phyloP scores from a whole-genome alignment of 1,140 invertebrate species.

The Acromyrmex charruanus region DNA sequence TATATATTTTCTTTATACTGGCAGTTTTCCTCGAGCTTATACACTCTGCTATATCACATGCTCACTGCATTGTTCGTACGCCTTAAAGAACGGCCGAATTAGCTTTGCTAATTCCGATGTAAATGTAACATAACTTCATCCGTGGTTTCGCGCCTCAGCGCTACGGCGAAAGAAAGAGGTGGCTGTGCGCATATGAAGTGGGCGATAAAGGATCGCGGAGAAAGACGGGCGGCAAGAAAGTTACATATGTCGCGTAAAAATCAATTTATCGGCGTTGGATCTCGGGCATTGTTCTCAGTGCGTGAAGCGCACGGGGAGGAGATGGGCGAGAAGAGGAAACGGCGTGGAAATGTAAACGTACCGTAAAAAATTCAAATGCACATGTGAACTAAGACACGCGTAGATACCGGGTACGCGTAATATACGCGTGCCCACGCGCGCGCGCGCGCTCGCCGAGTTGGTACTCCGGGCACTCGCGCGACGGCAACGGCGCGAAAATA shows the following conservation, averaged over 20 bases:
- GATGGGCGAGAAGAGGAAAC: conserved; percentile 57
- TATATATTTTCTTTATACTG: not conserved
- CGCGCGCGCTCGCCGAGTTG: conserved; percentile 40
- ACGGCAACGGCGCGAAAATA: conserved; percentile 16
- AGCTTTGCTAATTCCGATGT: conserved; percentile 85
- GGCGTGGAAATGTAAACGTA: conserved; percentile 65
- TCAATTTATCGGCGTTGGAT: conserved; percentile 85
- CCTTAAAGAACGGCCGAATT: conserved; percentile 73
- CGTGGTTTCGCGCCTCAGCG: conserved; percentile 68
- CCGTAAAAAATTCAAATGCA: conserved; percentile 72
- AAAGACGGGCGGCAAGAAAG: conserved; percentile 56
- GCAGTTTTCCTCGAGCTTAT: conserved; percentile 46
- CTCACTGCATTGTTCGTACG: not conserved
- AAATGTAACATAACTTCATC: conserved; percentile 84
- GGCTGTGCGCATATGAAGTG: conserved; percentile 49
- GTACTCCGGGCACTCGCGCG: conserved; percentile 44
- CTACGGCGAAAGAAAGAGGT: conserved; percentile 2
- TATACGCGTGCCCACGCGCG: conserved; percentile 26
- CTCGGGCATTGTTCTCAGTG: conserved; percentile 83
- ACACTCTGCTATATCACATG: not conserved
- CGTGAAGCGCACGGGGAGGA: conserved; percentile 10
- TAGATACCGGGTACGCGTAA: conserved; percentile 33
- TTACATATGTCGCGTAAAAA: conserved; percentile 83
- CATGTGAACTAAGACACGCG: conserved; percentile 61
- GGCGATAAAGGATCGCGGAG: conserved; percentile 33